phyloP scores from a whole-genome alignment of 2,797 vertebrate genomes.

The Falco columbarius region DNA sequence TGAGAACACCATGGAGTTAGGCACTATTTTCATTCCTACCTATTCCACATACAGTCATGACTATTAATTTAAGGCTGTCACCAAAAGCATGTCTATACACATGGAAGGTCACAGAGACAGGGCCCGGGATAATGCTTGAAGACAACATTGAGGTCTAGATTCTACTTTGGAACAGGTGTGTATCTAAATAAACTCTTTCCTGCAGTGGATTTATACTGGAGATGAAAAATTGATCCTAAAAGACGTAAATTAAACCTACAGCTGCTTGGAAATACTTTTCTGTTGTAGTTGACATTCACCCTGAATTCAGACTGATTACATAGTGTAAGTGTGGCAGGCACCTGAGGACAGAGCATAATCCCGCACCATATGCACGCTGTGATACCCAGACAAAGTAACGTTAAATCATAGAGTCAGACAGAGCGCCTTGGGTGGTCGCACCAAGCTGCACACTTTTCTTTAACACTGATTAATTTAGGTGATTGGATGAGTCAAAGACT shows the following conservation, averaged over 20 bases:
- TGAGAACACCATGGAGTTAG: not conserved
- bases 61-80: not conserved
- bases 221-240: not conserved
- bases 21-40: not conserved
- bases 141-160: not conserved
- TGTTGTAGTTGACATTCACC: not conserved
- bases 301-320: not conserved
- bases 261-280: not conserved
- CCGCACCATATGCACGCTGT: not conserved
- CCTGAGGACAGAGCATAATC: not conserved
- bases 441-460: not conserved
- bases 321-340: not conserved
- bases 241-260: not conserved
- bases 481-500: not conserved
- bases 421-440: not conserved
- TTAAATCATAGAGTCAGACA: not conserved
- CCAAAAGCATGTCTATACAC: not conserved
- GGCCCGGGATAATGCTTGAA: fast-evolving
- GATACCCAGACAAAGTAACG: not conserved
- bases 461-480: not conserved
- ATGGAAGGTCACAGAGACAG: not conserved
- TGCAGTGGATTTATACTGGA: not conserved
- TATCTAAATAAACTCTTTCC: not conserved
- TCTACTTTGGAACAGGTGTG: not conserved
- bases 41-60: not conserved